Evolutionary conservation across 2,888 invertebrate species (phyloP).

Genomic region (Athalia cordata): DNA sequence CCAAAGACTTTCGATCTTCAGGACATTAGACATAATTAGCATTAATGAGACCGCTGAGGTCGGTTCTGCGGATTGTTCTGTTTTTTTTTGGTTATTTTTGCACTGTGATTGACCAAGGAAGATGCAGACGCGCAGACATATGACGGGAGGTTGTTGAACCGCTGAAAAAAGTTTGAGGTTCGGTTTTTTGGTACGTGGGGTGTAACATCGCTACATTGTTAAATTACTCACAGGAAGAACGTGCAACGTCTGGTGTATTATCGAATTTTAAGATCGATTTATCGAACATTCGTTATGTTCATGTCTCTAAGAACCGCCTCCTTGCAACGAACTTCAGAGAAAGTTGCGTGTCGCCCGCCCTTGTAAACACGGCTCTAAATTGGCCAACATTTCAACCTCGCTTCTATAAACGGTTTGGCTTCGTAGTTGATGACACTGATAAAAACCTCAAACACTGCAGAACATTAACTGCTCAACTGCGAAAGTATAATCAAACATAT

Average conservation of each 20-base stretch:
- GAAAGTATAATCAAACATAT: not conserved
- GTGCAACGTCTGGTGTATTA: not conserved
- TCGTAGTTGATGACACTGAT: conserved; percentile 30
- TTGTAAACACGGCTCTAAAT: conserved; percentile 43
- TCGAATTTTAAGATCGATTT: conserved; percentile 5
- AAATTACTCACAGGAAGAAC: too few relatives aligned
- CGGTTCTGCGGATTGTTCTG: too few relatives aligned
- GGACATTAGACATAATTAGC: too few relatives aligned
- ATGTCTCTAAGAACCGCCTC: conserved; percentile 3
- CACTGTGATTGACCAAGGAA: too few relatives aligned
- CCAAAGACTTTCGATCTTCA: too few relatives aligned
- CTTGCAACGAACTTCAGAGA: not conserved
- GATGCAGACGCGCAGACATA: too few relatives aligned
- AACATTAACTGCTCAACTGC: not conserved
- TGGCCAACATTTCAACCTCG: conserved; percentile 35
- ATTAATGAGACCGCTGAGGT: too few relatives aligned
- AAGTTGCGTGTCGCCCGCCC: conserved; percentile 42
- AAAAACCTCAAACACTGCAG: not conserved
- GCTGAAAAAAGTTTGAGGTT: too few relatives aligned
- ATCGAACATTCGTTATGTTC: not conserved
- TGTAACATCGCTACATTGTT: too few relatives aligned
- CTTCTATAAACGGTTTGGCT: conserved; percentile 8
- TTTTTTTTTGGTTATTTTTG: too few relatives aligned
- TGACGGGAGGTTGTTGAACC: too few relatives aligned
- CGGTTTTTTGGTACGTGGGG: too few relatives aligned